Base-by-base conservation (phyloP, 2,113 vertebrate species). In the Gorilla gorilla region DNA sequence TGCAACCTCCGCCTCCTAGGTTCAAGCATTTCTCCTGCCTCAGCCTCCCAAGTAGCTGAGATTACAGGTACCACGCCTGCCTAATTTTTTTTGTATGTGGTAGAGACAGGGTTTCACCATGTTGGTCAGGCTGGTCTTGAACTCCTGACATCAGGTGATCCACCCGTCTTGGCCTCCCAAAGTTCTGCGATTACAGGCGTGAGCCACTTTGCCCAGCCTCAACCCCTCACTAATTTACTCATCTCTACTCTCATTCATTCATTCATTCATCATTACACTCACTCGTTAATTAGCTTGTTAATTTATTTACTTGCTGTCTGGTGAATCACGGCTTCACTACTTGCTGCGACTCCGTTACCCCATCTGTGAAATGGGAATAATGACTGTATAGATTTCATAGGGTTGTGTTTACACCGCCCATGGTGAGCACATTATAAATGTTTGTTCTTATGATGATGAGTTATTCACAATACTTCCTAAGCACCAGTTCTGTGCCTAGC, bases 371-470 rank as follows among this genome's bases (percentile, higher is more conserved):
- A 78, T 18, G 66, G 72, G 27, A 18, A 18, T 5, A 3, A 38
- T 9, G 9, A 13, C 0, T 7, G 25, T 3, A 8, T 1, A 55
- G 1, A 2, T 59, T 23, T 64, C 16, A 3, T 0, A 16, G 55
- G 32, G 18, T 2, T 9, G 32, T 8, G 43, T n/a, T 35, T n/a
- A 10, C 17, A 6, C 0, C 23, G 17, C 23, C 2, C 1, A 8
- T 0, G 23, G 45, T 1, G 9, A 30, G 73, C 14, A 10, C 57
- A 5, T 64, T 0, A 10, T 0, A 16, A 89, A 61, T 12, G 10
- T 35, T 32, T 83, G 64, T 89, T 88, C 50, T 76, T 17, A 13
- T 1, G 30, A 11, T 17, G 45, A 32, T 13, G 9, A 57, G 40
- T 66, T 27, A 59, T n/a, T 40, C 50, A 38, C 6, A 0, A 0